Conservation (phyloP, 2,888 invertebrate species). For the Atherix ibis region DNA sequence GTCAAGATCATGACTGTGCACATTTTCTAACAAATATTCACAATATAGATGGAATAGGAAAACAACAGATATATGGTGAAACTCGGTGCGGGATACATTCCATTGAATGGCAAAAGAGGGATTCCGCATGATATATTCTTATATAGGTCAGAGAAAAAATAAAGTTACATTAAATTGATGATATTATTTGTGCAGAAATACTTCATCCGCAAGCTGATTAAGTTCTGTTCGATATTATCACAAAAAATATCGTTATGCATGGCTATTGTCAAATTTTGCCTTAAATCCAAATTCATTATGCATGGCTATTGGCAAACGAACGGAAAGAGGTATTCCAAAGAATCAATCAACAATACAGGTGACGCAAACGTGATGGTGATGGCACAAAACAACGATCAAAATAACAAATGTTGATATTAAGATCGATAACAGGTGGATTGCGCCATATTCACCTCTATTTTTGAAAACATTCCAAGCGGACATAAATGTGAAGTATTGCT, state of each 20-base stretch:
- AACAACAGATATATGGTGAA: constrained; percentile 15
- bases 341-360: too few species aligned
- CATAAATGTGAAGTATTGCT: constrained; percentile 27
- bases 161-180: constrained; percentile 13
- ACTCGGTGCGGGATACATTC: constrained; percentile 18
- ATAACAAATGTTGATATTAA: constrained; percentile 9
- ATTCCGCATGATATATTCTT: constrained; percentile 14
- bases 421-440: constrained; percentile 21
- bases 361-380: too few species aligned
- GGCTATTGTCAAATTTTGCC: constrained; percentile 23
- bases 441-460: constrained; percentile 21
- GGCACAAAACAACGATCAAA: too few species aligned
- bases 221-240: constrained; percentile 16
- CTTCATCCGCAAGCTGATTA: constrained; percentile 18
- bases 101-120: constrained; percentile 12
- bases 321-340: too few species aligned
- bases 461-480: constrained; percentile 19
- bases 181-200: constrained; percentile 13
- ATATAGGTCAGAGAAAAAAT: constrained; percentile 12
- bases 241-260: constrained; percentile 20
- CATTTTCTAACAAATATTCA: constrained; percentile 13
- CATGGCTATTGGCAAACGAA: constrained; percentile 20
- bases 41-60: constrained; percentile 12
- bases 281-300: constrained; percentile 22
- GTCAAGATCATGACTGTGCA: constrained; percentile 24